A percentile compares a stretch with the other conserved stretches of the same genome.
phyloP scores from a whole-genome alignment of 2,797 vertebrate genomes.

The Spinibarbus caldwelli region DNA sequence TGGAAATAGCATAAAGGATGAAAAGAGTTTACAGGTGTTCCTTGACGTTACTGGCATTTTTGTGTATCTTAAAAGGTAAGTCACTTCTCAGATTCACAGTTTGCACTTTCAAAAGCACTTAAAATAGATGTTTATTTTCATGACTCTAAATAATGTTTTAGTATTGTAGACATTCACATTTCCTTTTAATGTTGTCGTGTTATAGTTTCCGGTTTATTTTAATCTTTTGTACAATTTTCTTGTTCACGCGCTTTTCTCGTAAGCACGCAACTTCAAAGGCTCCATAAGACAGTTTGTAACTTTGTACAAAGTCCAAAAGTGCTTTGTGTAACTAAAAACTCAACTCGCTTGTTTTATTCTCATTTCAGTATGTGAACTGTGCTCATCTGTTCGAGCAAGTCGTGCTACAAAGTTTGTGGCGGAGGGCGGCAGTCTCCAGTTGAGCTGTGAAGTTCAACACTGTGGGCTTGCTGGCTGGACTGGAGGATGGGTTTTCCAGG shows the following conservation, averaged over 20 bases:
- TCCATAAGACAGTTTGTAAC: background rate
- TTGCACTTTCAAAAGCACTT: background rate
- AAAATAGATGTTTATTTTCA: background rate
- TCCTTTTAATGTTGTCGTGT: background rate
- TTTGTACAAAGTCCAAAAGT: no score
- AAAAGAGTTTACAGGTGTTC: background rate
- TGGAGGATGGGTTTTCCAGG: conserved; percentile 56
- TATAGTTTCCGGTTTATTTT: background rate
- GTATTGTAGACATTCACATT: background rate
- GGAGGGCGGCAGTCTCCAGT: conserved; percentile 57
- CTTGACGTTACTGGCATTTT: background rate
- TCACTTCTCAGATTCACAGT: background rate
- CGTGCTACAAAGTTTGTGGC: conserved; percentile 37
- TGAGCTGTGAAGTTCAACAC: conserved; percentile 72
- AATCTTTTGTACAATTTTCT: background rate
- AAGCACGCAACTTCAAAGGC: background rate
- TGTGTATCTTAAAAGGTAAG: conserved; percentile 1
- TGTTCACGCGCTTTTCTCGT: background rate
- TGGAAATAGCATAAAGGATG: conserved; percentile 19
- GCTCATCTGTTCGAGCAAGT: background rate
- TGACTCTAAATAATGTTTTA: background rate
- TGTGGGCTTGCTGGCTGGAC: conserved; percentile 66
- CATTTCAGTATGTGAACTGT: conserved; percentile 61
- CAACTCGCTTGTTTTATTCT: background rate
- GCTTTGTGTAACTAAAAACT: background rate